A percentile compares a stretch with the other conserved stretches of the same genome.
Conservation (phyloP, 2,888 invertebrate genomes). For the Gastracanthus pulcherrimus region DNA sequence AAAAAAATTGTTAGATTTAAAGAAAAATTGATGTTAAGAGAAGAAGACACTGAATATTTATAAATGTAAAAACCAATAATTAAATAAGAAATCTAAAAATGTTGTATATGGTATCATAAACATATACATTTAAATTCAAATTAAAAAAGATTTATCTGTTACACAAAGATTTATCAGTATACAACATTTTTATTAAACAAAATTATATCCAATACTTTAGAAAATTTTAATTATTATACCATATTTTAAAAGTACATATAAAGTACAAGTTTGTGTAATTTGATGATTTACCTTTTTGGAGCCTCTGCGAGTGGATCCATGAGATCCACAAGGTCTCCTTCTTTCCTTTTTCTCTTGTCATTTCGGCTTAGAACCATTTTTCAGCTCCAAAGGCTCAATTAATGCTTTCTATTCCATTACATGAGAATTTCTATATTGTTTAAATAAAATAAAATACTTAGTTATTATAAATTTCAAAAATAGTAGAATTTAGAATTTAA, state of each 20-base stretch:
- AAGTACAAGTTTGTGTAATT: background rate
- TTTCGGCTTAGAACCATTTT: conserved; percentile 75
- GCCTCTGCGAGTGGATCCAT: conserved; percentile 74
- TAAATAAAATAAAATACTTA: too few species aligned
- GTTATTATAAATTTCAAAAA: too few species aligned
- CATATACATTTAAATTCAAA: too few species aligned
- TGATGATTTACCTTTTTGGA: conserved; percentile 71
- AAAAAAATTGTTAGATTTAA: conserved; percentile 53
- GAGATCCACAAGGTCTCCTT: conserved; percentile 76
- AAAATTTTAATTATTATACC: too few species aligned
- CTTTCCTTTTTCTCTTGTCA: conserved; percentile 75
- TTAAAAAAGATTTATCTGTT: too few species aligned
- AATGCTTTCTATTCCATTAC: conserved; percentile 46
- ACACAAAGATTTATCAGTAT: too few species aligned
- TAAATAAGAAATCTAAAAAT: too few species aligned
- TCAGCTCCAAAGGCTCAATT: conserved; percentile 26
- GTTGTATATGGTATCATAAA: too few species aligned
- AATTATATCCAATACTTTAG: too few species aligned
- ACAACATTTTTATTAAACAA: too few species aligned
- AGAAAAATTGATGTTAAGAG: background rate
- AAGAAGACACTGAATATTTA: background rate
- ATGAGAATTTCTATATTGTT: conserved; percentile 5
- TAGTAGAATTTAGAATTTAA: too few species aligned
- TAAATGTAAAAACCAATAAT: background rate
- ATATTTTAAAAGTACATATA: background rate